These are phyloP conservation scores for Vombatus ursinus DNA, from an alignment of 2,113 vertebrate species.

Conservation along the genomic window DNA sequence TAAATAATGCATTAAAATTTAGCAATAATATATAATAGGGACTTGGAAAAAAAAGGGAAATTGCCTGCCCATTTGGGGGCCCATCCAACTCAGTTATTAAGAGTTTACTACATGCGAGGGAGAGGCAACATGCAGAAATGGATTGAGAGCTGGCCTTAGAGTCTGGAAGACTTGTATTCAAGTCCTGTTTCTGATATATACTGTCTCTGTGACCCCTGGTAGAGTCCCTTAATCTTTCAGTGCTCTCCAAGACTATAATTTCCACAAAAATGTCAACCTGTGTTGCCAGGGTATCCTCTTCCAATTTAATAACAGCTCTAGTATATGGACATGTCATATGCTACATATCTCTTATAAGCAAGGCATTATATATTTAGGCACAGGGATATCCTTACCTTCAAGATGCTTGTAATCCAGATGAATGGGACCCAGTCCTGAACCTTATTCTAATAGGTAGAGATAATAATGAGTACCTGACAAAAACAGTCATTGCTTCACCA, in stretches of 20 bases:
- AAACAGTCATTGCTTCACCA: neutral
- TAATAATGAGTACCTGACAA: neutral
- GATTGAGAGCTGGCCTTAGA: neutral
- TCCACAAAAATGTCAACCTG: neutral
- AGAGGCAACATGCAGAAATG: neutral
- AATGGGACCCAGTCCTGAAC: neutral
- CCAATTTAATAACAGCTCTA: neutral
- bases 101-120: neutral
- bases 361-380: neutral
- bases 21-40: neutral
- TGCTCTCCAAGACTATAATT: neutral
- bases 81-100: neutral
- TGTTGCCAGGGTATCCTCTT: neutral
- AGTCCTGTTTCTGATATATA: neutral
- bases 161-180: neutral
- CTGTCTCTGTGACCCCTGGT: neutral
- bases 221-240: neutral
- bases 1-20: neutral
- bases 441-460: neutral
- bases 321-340: neutral
- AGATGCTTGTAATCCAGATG: neutral
- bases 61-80: neutral
- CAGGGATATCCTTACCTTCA: no score
- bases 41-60: neutral
- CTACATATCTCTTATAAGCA: neutral